Evolutionary conservation across 2,797 vertebrate species (phyloP), one percentile per base, ranked within the genome.

Genomic region (Nyctalus aviator): DNA sequence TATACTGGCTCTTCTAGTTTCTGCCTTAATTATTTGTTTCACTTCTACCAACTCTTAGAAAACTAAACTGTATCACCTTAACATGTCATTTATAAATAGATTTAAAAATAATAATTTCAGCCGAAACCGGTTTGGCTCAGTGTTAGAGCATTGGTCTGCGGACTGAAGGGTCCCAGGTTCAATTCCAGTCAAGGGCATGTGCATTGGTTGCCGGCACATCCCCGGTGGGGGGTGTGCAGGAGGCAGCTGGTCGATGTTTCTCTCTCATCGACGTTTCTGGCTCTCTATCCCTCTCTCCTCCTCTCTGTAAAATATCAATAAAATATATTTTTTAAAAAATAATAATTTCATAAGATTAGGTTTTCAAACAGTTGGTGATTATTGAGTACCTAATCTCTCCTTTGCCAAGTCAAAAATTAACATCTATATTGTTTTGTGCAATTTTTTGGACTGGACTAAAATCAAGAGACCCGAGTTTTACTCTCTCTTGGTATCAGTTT

Each of bases 1-100:
- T 35, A 71, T 5, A 15, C 6, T 27, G 30, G 23, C 6, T 93
- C n/a, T 66, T 77, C 20, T 23, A 32, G 69, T 82, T 81, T 13
- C 55, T 62, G 50, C 11, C 64, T 68, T 94, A 94, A 85, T 85
- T 17, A 20, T 69, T 95, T 27, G 20, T 69, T 95, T 62, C 41
- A 48, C 27, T 83, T 57, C 25, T 78, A 46, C 30, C 8, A 84
- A 5, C 35, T 75, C 15, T 32, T 77, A 83, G 73, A 88, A 27
- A 17, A 95, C 50, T 86, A 83, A 94, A 82, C 53, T 84, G 7
- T 71, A 41, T 93, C 53, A 83, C 46, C 62, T 94, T 86, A 92
- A 72, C n/a, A 73, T 62, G 57, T 46, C 21, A 76, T 68, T 93
- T 90, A 66, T 41, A 57, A 91, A 78, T 78, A 55, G 25, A 92